Conservation (phyloP, 2,113 vertebrate genomes). For the Calypte anna region DNA sequence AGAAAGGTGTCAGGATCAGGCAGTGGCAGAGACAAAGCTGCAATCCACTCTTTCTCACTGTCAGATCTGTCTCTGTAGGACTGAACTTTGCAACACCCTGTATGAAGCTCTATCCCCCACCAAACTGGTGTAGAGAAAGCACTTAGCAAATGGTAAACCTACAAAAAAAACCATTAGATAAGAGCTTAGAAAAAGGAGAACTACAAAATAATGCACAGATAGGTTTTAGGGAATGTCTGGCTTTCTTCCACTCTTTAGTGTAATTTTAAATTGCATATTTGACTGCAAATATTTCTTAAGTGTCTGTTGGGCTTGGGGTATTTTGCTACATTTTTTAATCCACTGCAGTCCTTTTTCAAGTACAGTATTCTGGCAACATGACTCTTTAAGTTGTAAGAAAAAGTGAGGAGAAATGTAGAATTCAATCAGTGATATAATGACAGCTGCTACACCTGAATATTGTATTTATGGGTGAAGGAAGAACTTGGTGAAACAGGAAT, state of each 20-base stretch:
- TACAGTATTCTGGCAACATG: not conserved
- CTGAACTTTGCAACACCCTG: not conserved
- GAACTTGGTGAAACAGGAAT: not conserved
- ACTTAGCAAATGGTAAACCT: not conserved
- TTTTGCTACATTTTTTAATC: not conserved
- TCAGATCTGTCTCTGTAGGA: not conserved
- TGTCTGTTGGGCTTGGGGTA: not conserved
- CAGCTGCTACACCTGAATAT: not conserved
- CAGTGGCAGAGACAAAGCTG: not conserved
- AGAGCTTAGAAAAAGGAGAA: not conserved
- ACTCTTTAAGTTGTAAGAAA: not conserved
- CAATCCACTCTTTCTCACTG: not conserved
- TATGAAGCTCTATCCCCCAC: not conserved
- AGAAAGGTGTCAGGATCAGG: not conserved
- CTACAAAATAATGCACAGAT: not conserved
- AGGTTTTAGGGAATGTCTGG: not conserved
- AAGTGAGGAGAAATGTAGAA: not conserved
- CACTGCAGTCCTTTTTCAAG: not conserved
- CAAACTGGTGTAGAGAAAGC: not conserved
- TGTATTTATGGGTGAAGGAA: not conserved
- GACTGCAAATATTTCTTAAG: not conserved
- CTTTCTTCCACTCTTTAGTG: slow-evolving; percentile 9
- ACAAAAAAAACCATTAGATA: not conserved
- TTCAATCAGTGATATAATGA: not conserved
- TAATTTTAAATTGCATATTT: not conserved